These are phyloP conservation scores for Xerus inauris DNA, from an alignment of 2,113 vertebrate species.

Conservation along the genomic window DNA sequence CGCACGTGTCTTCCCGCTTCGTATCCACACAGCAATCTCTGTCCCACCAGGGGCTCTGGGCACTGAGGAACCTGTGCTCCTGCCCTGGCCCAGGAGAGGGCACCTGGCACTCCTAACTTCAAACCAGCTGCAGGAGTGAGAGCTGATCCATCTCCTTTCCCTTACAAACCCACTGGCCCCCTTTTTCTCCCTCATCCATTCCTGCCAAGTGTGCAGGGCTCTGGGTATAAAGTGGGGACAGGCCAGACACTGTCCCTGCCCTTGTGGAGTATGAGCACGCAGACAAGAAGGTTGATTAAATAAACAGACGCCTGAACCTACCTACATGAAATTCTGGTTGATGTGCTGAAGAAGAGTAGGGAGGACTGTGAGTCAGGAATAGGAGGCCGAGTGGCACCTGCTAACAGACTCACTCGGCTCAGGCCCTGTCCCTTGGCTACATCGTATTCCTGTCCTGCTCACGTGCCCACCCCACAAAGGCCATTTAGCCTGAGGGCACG, in stretches of 20 bases:
- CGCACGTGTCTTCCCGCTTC: no score
- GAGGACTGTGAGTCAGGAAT: neutral
- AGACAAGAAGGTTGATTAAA: neutral
- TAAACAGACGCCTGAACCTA: neutral
- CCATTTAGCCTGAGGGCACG: neutral
- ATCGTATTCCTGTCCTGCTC: neutral
- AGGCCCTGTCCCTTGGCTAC: neutral
- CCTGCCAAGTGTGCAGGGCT: neutral
- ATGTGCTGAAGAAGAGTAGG: neutral
- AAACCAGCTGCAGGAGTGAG: no score
- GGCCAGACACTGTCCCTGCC: neutral
- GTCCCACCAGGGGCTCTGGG: fast-evolving
- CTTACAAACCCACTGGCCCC: neutral
- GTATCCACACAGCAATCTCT: neutral
- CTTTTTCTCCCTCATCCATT: neutral
- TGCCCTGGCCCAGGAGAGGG: neutral
- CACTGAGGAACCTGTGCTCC: fast-evolving
- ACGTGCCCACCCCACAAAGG: neutral
- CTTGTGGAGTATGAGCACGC: neutral
- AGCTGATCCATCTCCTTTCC: neutral
- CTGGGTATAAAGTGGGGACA: neutral
- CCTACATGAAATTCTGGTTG: neutral
- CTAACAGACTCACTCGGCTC: no score
- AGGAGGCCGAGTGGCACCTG: fast-evolving
- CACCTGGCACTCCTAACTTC: neutral